A percentile compares a stretch with the other conserved stretches of the same genome.
Evolutionary conservation across 1,140 invertebrate species (phyloP).

Genomic region (Pachypeltis micranthus): DNA sequence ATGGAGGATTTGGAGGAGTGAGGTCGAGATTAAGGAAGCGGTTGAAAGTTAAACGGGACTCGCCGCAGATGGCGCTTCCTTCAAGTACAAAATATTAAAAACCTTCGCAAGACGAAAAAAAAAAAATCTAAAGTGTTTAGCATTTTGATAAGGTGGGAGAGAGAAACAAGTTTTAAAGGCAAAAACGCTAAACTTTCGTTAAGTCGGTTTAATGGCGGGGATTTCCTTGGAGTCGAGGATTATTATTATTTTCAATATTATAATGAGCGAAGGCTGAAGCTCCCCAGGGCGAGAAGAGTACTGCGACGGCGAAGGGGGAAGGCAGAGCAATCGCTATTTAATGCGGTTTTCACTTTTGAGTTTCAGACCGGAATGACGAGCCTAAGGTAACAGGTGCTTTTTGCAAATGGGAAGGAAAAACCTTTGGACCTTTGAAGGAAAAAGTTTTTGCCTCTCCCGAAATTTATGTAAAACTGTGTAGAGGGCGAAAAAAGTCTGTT

Average conservation of each 20-base stretch:
- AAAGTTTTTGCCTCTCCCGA: background rate
- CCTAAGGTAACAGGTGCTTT: constrained; percentile 11
- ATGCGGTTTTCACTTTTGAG: constrained; percentile 5
- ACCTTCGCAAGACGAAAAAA: constrained; percentile 9
- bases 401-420: no score
- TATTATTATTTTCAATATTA: constrained; percentile 21
- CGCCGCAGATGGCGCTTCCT: constrained; percentile 14
- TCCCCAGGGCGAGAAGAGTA: no score
- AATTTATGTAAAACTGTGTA: background rate
- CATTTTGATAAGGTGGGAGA: constrained; percentile 24
- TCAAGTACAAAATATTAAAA: constrained; percentile 22
- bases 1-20: background rate
- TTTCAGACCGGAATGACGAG: background rate
- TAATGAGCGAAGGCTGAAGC: constrained; percentile 12
- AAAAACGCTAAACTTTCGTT: constrained; percentile 21
- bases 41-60: constrained; percentile 6
- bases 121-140: constrained; percentile 19
- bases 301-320: background rate
- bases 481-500: background rate
- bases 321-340: constrained; percentile 11
- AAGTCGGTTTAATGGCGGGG: constrained; percentile 23
- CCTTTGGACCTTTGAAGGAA: background rate
- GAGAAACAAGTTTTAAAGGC: constrained; percentile 19
- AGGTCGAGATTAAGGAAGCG: constrained; percentile 17
- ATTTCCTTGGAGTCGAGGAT: background rate